Conservation (phyloP, 2,113 vertebrate species). For the Triplophysa tibetana region DNA sequence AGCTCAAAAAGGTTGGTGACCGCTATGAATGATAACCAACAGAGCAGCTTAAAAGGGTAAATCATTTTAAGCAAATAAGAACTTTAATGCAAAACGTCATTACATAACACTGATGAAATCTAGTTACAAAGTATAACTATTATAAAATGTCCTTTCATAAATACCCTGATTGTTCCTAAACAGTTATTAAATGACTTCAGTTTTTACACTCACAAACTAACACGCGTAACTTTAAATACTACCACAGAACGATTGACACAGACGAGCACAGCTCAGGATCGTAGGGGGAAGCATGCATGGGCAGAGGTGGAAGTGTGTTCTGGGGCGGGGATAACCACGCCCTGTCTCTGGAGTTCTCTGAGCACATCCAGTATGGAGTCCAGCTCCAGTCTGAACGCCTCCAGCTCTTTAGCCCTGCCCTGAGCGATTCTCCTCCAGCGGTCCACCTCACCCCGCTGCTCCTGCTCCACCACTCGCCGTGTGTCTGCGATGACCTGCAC, state of each 20-base stretch:
- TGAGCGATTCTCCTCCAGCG: slow-evolving; percentile 84
- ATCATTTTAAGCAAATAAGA: neutral
- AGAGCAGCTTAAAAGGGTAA: neutral
- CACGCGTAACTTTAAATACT: neutral
- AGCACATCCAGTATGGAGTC: slow-evolving; percentile 91
- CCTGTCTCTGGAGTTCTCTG: slow-evolving; percentile 85
- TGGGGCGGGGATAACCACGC: slow-evolving; percentile 76
- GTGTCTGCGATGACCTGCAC: slow-evolving; percentile 78
- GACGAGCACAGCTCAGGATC: slow-evolving; percentile 24
- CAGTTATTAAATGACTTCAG: slow-evolving; percentile 7
- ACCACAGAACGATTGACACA: neutral
- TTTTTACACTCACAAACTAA: neutral
- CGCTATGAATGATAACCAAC: neutral
- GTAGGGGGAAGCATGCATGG: slow-evolving; percentile 13
- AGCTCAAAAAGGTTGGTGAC: too few species aligned
- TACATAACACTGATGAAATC: neutral
- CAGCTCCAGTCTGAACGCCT: slow-evolving; percentile 84
- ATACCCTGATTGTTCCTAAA: neutral
- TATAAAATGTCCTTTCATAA: neutral
- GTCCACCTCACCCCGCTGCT: slow-evolving; percentile 72
- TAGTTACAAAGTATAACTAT: neutral
- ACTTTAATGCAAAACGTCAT: slow-evolving; percentile 1
- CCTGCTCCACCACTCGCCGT: slow-evolving; percentile 59
- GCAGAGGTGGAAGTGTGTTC: neutral
- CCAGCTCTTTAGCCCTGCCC: slow-evolving; percentile 82